A percentile compares a stretch with the other conserved stretches of the same genome.
Evolutionary conservation across 2,888 invertebrate genomes (phyloP).

Genomic region (Ecdyonurus torrentis): DNA sequence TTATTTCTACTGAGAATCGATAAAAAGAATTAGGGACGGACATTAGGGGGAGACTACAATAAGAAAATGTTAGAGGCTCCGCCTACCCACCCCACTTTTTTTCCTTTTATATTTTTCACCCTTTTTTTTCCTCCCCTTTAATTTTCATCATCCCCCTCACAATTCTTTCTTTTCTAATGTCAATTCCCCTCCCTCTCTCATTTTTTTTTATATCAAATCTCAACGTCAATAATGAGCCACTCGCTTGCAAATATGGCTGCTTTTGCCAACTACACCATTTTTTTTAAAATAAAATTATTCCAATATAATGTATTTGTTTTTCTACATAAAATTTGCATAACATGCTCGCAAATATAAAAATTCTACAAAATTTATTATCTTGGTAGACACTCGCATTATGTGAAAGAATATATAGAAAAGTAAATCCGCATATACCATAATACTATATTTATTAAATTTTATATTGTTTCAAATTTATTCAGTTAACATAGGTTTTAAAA

Average conservation of each 20-base stretch:
- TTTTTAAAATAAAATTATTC: too few relatives aligned
- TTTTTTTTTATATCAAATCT: background rate
- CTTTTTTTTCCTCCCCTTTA: background rate
- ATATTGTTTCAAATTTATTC: too few relatives aligned
- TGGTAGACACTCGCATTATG: too few relatives aligned
- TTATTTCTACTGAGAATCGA: background rate
- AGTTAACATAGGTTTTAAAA: too few relatives aligned
- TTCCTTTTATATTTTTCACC: background rate
- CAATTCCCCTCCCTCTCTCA: conserved; percentile 2
- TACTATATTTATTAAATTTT: too few relatives aligned
- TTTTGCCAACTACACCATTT: too few relatives aligned
- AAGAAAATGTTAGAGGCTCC: background rate
- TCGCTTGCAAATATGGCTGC: background rate
- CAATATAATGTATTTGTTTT: too few relatives aligned
- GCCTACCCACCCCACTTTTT: conserved; percentile 1
- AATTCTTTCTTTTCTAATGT: background rate
- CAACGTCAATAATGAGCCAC: background rate
- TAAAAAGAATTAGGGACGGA: background rate
- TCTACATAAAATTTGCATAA: too few relatives aligned
- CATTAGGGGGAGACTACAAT: background rate
- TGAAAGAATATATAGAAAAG: too few relatives aligned
- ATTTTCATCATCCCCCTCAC: conserved; percentile 1
- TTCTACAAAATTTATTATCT: too few relatives aligned
- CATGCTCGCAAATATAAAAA: too few relatives aligned
- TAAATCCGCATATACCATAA: too few relatives aligned